Base-by-base conservation (phyloP, 2,797 vertebrate species). In the Apogon hyalosoma region DNA sequence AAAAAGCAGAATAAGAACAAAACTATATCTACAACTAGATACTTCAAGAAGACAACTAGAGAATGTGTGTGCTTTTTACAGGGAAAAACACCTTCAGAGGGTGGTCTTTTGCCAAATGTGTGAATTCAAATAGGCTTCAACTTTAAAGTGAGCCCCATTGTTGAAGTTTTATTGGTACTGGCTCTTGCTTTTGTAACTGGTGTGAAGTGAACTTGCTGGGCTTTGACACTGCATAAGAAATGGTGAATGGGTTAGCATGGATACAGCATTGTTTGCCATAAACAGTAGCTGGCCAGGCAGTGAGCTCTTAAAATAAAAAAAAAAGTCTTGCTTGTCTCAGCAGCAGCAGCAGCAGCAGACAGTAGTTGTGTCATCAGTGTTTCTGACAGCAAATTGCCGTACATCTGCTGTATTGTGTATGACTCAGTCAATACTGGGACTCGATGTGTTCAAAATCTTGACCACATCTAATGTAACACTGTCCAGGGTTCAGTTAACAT, bases 201-300 rank as follows among this genome's bases (percentile, higher is more conserved):
- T 81, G 83, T 89, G 83, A 88, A 91, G 75, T 79, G 73, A 89
- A 80, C 83, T 80, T 87, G 86, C 73, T 60, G 68, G 38, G 63
- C 76, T 87, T 84, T 54, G 60, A 84, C 72, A 11, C 83, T 63
- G 84, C 86, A 90, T 91, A 80, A 88, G 82, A 91, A 92, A 85
- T 86, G 87, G 80, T 63, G 69, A 55, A 63, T 79, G 49, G 50
- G 74, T 59, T 31, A 24, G 76, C 40, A 8, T 75, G 77, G 71
- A 77, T 11, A 6, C 68, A 10, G 65, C 63, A 19, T 63, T 71
- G 84, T 85, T 73, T 55, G 33, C 45, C 63, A 16, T 75, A 64
- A 80, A 82, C 71, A 60, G 73, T 18, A 7, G 57, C 55, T 2
- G 56, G 39, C 48, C 14, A 2, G 0, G 28, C 42, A 54, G 19